Evolutionary conservation across 2,888 invertebrate species (phyloP), one percentile per base, ranked within the genome.

Genomic region (Antitype chi): DNA sequence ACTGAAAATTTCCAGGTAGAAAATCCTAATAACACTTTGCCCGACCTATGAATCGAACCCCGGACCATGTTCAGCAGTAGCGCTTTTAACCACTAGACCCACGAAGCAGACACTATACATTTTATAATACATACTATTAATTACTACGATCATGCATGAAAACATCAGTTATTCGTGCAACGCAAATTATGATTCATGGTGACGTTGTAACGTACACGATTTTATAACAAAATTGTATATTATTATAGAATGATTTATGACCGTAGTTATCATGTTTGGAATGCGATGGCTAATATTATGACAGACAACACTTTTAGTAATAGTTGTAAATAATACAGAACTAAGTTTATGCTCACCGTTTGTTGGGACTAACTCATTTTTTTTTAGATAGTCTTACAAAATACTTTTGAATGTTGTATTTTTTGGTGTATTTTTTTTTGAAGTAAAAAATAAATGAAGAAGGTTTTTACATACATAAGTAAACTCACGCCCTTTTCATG

Each of bases 101-200:
- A 11, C 20, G 25, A 49, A 13, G 0, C 13, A 23, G 49, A 15
- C 28, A 67, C 9, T n/a, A 67, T 67, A 32, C 32, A 32, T 38
- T n/a, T n/a, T 68, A 53, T 32, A 17, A n/a, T 38, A 38, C 17
- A 52, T 4, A 15, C 79, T 66, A 73, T 74, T 74, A 73, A 43
- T 79, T 79, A 60, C 20, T 20, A 2, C 15, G 38, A 38, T 6
- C 13, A 28, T 15, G 7, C 25, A 66, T 53, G 25, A 53, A 20
- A 28, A 15, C 20, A 66, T 52, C 73, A 43, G 25, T 57, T 63
- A 43, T 23, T 52, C 9, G 13, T 52, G 62, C 25, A 28, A 25
- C 62, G 28, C 32, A 43, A 68, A 80, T 67, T 47, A 80, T 68
- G 57, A 63, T 63, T n/a, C 38, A 74, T 68, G 23, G 62, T 47